Evolutionary conservation across 2,113 vertebrate species (phyloP).

Genomic region (Pygoscelis adeliae): DNA sequence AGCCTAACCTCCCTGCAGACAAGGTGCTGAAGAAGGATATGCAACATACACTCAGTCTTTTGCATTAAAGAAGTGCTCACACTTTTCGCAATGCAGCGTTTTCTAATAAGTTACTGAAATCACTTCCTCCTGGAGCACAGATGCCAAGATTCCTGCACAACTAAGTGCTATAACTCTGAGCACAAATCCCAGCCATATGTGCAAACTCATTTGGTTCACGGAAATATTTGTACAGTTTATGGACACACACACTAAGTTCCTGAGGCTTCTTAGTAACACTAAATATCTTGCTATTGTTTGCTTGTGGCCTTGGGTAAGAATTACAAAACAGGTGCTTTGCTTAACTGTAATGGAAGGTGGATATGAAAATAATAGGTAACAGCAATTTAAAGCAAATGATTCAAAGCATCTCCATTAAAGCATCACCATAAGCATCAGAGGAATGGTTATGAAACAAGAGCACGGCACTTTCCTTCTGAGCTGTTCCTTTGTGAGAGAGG

Average conservation of each 20-base stretch:
- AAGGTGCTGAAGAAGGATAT: neutral
- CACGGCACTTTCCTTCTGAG: neutral
- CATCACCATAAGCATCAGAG: neutral
- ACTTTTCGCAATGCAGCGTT: neutral
- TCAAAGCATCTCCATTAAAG: neutral
- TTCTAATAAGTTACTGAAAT: neutral
- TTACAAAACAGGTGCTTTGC: constrained; percentile 21
- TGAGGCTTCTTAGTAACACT: neutral
- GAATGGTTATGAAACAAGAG: neutral
- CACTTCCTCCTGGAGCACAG: neutral
- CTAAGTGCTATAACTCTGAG: neutral
- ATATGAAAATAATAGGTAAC: neutral
- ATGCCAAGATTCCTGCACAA: neutral
- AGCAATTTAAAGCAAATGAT: neutral
- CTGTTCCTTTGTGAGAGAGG: constrained; percentile 9
- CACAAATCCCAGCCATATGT: neutral
- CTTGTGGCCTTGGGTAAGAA: neutral
- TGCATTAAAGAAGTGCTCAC: neutral
- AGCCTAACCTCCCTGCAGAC: neutral
- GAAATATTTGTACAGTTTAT: neutral
- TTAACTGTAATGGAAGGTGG: neutral
- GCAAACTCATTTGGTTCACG: neutral
- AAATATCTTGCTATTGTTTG: constrained; percentile 8
- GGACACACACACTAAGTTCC: neutral
- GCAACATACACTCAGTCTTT: neutral